A percentile compares a stretch with the other conserved stretches of the same genome.
Conservation (phyloP, 2,888 invertebrate genomes). For the Pachydiplax longipennis region DNA sequence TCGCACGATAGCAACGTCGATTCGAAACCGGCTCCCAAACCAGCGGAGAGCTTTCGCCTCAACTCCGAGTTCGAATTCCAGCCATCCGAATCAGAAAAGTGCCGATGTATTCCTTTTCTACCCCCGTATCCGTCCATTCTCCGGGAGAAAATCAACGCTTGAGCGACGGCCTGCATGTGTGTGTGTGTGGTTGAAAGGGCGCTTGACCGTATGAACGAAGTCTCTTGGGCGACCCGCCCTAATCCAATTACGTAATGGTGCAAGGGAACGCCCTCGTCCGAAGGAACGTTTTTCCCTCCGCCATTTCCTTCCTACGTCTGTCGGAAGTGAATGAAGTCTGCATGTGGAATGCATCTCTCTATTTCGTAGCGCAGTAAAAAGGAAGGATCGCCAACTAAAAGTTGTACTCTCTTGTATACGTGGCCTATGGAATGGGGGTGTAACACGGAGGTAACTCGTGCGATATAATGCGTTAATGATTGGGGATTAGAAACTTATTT, state of each 20-base stretch:
- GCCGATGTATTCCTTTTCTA: neutral
- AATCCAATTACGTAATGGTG: conserved; percentile 38
- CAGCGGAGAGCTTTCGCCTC: no score
- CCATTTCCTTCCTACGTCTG: neutral
- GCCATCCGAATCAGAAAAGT: neutral
- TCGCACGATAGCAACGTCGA: no score
- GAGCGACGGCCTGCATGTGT: neutral
- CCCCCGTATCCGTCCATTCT: neutral
- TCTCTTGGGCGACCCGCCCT: conserved; percentile 22
- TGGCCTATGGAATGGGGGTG: no score
- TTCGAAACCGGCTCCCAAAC: no score
- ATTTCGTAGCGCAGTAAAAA: neutral
- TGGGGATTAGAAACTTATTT: no score
- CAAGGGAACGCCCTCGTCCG: conserved; percentile 18
- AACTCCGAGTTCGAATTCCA: no score
- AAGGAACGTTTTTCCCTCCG: neutral
- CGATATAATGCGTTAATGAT: no score
- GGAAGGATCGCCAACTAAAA: neutral
- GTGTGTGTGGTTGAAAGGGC: neutral
- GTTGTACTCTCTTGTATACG: no score
- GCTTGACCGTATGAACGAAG: conserved; percentile 27
- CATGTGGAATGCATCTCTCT: neutral
- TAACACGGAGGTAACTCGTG: no score
- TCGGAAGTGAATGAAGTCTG: neutral
- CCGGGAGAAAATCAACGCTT: neutral